phyloP scores from a whole-genome alignment of 2,113 vertebrate genomes.

The Corynorhinus townsendii region DNA sequence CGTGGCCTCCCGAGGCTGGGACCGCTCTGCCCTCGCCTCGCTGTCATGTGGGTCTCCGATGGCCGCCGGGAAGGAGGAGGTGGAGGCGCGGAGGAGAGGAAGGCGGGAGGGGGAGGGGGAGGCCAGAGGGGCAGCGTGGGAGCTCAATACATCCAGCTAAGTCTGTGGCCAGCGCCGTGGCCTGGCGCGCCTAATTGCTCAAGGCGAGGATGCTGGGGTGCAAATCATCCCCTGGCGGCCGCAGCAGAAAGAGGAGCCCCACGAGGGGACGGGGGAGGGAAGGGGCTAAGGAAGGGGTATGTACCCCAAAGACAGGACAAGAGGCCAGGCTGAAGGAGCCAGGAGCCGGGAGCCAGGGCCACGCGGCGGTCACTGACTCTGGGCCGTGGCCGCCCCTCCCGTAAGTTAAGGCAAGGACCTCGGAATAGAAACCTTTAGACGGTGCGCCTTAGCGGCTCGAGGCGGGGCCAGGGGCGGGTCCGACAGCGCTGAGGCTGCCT shows the following conservation, averaged over 20 bases:
- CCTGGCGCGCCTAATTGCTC: background rate
- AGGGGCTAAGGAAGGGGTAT: background rate
- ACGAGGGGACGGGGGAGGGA: too few relatives aligned
- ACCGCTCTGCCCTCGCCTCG: constrained; percentile 72
- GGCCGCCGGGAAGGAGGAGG: constrained; percentile 60
- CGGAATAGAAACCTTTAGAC: background rate
- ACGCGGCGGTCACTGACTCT: accelerated
- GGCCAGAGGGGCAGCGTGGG: background rate
- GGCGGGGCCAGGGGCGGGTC: background rate
- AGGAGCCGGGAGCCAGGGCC: background rate
- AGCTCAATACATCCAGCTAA: constrained; percentile 47
- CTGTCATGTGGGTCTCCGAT: constrained; percentile 75
- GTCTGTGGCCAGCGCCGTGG: background rate
- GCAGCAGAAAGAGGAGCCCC: background rate
- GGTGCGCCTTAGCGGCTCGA: background rate
- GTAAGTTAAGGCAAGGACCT: background rate
- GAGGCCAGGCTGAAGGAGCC: background rate
- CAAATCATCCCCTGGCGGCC: background rate
- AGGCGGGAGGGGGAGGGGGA: constrained; percentile 19
- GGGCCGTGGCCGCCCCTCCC: background rate
- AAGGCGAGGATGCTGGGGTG: background rate
- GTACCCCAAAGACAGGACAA: background rate
- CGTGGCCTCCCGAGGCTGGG: constrained; percentile 79
- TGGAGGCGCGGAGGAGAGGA: background rate
- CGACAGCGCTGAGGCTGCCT: accelerated